These are phyloP conservation scores for Podargus strigoides DNA, from an alignment of 2,797 vertebrate species.

Conservation along the genomic window DNA sequence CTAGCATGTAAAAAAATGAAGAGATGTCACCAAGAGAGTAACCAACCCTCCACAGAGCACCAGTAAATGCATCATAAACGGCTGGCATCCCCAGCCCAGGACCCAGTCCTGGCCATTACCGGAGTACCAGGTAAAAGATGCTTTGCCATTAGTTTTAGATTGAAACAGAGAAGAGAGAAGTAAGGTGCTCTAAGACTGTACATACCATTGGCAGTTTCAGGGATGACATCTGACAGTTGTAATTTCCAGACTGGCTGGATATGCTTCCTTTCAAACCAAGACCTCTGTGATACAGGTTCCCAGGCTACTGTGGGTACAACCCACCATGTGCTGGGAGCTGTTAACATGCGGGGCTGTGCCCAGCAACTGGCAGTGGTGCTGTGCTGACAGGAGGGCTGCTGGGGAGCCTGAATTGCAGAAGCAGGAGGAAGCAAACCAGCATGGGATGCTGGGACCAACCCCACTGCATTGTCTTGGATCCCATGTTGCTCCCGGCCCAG, in stretches of 20 bases:
- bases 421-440: constrained; percentile 19
- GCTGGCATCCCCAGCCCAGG: neutral
- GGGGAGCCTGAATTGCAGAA: neutral
- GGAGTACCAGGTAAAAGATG: neutral
- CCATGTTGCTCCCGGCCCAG: neutral
- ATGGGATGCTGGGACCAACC: neutral
- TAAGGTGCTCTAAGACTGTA: neutral
- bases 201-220: neutral
- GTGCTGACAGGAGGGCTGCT: neutral
- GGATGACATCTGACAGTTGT: neutral
- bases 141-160: neutral
- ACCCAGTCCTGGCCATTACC: neutral
- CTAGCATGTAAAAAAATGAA: neutral
- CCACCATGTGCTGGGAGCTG: neutral
- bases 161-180: neutral
- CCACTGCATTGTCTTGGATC: constrained; percentile 20
- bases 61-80: neutral
- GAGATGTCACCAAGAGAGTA: neutral
- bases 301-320: neutral
- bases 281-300: neutral
- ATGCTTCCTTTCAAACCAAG: neutral
- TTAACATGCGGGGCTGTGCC: neutral
- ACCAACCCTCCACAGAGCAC: neutral
- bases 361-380: neutral
- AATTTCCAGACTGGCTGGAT: neutral